Percentiles rank a stretch among this genome's conserved stretches.
phyloP scores from a whole-genome alignment of 2,888 invertebrate species.

The Unio delphinus region DNA sequence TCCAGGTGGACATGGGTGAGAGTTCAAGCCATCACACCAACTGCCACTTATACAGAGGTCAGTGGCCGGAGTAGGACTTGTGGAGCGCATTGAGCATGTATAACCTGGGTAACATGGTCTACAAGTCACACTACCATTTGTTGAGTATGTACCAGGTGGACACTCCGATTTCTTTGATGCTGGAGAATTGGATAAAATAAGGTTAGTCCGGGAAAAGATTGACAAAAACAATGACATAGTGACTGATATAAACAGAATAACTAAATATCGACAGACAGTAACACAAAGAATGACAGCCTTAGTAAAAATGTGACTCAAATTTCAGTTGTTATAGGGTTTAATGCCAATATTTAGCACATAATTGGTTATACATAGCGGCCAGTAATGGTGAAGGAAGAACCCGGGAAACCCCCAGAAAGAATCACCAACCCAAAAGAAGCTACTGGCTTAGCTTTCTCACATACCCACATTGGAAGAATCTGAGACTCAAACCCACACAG shows the following conservation, averaged over 20 bases:
- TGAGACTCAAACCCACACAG: no score
- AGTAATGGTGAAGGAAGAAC: no score
- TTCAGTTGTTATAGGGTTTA: no score
- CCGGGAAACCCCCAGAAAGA: no score
- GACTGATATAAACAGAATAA: neutral
- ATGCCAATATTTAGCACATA: no score
- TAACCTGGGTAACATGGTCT: slow-evolving; percentile 59
- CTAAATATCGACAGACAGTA: neutral
- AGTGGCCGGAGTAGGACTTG: slow-evolving; percentile 50
- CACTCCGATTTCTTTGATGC: slow-evolving; percentile 60
- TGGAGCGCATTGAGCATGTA: slow-evolving; percentile 58
- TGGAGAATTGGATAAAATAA: slow-evolving; percentile 20
- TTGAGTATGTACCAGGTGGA: slow-evolving; percentile 62
- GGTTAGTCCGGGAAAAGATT: no score
- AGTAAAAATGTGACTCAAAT: no score
- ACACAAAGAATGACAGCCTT: no score
- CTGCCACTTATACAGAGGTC: slow-evolving; percentile 60
- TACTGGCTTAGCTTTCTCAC: no score
- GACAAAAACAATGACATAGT: neutral
- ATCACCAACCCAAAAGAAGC: no score
- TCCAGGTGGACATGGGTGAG: slow-evolving; percentile 58
- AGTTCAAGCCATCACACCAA: slow-evolving; percentile 64
- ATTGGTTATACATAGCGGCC: no score
- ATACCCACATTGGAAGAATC: no score
- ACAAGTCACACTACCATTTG: slow-evolving; percentile 49